A percentile compares a stretch with the other conserved stretches of the same genome.
phyloP scores from a whole-genome alignment of 1,140 invertebrate genomes.

The Zaprionus taronus region DNA sequence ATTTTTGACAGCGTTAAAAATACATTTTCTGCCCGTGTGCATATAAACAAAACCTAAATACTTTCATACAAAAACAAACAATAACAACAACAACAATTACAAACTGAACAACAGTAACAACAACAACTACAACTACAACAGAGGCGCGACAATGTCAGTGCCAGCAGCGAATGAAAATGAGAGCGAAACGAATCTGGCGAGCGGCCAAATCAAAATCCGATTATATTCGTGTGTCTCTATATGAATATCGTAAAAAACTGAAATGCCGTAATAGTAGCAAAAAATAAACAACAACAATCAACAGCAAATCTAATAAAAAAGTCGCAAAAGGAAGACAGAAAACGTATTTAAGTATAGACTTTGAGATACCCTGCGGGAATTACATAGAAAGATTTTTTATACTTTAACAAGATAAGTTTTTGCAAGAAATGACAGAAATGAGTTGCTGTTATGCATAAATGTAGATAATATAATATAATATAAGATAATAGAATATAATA shows the following conservation, averaged over 20 bases:
- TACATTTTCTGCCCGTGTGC: conserved; percentile 45
- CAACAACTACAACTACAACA: conserved; percentile 5
- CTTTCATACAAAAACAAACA: conserved; percentile 50
- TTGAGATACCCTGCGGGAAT: neutral
- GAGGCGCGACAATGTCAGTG: conserved; percentile 75
- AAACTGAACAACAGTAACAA: conserved; percentile 16
- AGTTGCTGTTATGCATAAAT: no score
- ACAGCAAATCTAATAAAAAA: conserved; percentile 1
- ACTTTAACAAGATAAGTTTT: no score
- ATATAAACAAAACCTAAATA: conserved; percentile 66
- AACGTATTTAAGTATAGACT: neutral
- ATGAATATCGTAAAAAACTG: conserved; percentile 21
- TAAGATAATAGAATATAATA: no score
- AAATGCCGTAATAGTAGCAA: conserved; percentile 25
- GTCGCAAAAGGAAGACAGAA: neutral
- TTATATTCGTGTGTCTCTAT: conserved; percentile 39
- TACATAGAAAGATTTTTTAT: no score
- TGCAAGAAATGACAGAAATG: no score
- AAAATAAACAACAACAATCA: neutral
- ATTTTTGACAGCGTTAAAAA: conserved; percentile 73
- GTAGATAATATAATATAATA: no score
- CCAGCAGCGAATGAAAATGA: conserved; percentile 67
- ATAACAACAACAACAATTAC: conserved; percentile 5
- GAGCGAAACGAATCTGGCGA: conserved; percentile 74
- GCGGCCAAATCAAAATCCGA: conserved; percentile 63